Evolutionary conservation across 2,888 invertebrate species (phyloP), one percentile per base, ranked within the genome.

Genomic region (Eulithis testata): DNA sequence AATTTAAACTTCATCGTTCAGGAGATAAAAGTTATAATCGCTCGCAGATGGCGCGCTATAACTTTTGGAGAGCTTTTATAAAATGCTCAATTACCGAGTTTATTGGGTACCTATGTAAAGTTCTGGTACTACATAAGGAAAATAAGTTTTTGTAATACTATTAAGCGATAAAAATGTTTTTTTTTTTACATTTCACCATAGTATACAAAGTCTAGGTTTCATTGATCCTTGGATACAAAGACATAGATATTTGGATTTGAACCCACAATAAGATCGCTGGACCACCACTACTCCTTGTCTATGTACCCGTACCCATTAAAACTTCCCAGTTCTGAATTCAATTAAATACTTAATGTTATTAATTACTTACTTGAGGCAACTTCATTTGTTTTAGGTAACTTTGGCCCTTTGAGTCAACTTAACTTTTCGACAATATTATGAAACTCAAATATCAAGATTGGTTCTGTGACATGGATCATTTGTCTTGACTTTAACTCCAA

Each of bases 1-100:
- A 71, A 73, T 71, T 68, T 60, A 61, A 68, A 68, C 66, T 68
- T 71, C 50, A 73, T 63, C 61, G 50, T 61, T 54, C 12, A 27
- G 54, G 57, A 47, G 31, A 68, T 71, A 73, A 68, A 69, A 68
- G 56, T 63, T 66, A 56, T 64, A 66, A 68, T 68, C 62, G 65
- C 62, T 60, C n/a, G 52, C 31, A 31, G 70, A 68, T 60, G 66
- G 56, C 31, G 54, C 60, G 59, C 65, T 64, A 60, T 50, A 63
- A 65, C 45, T 53, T 49, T 27, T 5, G 21, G 64, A 60, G 53
- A 51, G 65, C 65, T 59, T 65, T 65, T 54, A 51, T 57, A 56
- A 65, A 67, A 65, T 40, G 60, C 37, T 12, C 47, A 70, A 70
- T 67, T 67, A 60, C 61, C 36, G 31, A 50, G 51, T 65, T 65